Conservation (phyloP, 2,888 invertebrate genomes). For the Luffia ferchaultella region DNA sequence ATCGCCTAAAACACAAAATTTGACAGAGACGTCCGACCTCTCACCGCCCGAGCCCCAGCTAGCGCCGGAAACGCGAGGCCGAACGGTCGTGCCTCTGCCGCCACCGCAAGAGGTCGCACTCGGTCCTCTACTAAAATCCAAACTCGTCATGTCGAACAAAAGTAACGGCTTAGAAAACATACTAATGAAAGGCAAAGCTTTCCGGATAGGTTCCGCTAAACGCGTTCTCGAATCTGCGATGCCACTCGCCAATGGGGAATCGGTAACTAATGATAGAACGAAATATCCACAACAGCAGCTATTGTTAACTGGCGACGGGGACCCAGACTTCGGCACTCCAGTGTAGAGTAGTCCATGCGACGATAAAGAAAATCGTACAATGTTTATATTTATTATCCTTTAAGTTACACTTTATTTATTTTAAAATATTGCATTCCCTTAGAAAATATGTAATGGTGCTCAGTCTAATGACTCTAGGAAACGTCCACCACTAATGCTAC, state of each 20-base stretch:
- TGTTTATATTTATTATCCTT: no score
- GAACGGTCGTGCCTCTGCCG: conserved; percentile 4
- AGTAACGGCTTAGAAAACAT: conserved; percentile 27
- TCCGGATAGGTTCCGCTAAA: conserved; percentile 54
- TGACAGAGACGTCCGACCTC: conserved; percentile 1
- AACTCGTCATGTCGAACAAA: conserved; percentile 11
- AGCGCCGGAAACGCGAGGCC: conserved; percentile 5
- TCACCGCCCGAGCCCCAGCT: conserved; percentile 5
- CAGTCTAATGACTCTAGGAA: no score
- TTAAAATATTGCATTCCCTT: no score
- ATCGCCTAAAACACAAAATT: conserved; percentile 2
- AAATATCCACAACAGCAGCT: conserved; percentile 19
- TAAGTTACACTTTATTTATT: no score
- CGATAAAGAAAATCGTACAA: background rate
- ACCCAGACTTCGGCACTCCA: conserved; percentile 74
- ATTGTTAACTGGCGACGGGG: conserved; percentile 63
- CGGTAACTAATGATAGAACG: conserved; percentile 15
- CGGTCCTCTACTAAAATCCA: conserved; percentile 19
- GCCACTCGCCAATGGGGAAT: conserved; percentile 28
- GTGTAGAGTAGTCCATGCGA: conserved; percentile 41
- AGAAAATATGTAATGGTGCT: no score
- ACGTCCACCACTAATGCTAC: no score
- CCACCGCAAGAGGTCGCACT: conserved; percentile 11
- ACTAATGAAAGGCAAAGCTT: conserved; percentile 20
- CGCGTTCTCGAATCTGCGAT: conserved; percentile 32